phyloP scores from a whole-genome alignment of 2,888 invertebrate species.

The Lycaena phlaeas region DNA sequence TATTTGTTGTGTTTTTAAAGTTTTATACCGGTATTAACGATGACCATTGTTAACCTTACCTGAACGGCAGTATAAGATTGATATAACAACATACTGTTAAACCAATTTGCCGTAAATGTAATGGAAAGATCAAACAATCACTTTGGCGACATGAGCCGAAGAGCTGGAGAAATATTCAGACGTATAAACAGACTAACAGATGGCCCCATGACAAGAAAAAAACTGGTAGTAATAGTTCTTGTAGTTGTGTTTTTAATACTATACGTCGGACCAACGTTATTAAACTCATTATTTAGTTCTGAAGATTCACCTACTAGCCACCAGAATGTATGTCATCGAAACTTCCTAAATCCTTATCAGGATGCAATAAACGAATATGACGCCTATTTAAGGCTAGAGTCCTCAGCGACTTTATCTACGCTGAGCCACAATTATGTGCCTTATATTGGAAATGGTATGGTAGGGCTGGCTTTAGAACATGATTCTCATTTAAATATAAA shows the following conservation, averaged over 20 bases:
- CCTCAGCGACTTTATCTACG: constrained; percentile 56
- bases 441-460: constrained; percentile 82
- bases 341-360: constrained; percentile 75
- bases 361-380: constrained; percentile 76
- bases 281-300: constrained; percentile 74
- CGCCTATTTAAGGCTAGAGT: constrained; percentile 75
- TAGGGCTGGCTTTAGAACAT: constrained; percentile 77
- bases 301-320: constrained; percentile 54
- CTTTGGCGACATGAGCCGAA: constrained; percentile 54
- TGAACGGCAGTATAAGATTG: constrained; percentile 8
- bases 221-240: constrained; percentile 63
- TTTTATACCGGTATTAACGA: not conserved
- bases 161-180: constrained; percentile 56
- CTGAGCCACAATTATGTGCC: constrained; percentile 77
- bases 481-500: constrained; percentile 79
- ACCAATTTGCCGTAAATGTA: constrained; percentile 20
- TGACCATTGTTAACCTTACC: constrained; percentile 1
- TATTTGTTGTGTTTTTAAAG: not conserved
- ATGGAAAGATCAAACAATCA: constrained; percentile 54
- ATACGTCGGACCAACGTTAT: constrained; percentile 77
- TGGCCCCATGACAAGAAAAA: constrained; percentile 63
- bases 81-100: constrained; percentile 9
- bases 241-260: constrained; percentile 72
- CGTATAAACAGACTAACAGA: constrained; percentile 59
- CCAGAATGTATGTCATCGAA: constrained; percentile 77